Percentiles rank a stretch among this genome's conserved stretches.
Evolutionary conservation across 2,113 vertebrate species (phyloP).

Genomic region (Vulpes lagopus): DNA sequence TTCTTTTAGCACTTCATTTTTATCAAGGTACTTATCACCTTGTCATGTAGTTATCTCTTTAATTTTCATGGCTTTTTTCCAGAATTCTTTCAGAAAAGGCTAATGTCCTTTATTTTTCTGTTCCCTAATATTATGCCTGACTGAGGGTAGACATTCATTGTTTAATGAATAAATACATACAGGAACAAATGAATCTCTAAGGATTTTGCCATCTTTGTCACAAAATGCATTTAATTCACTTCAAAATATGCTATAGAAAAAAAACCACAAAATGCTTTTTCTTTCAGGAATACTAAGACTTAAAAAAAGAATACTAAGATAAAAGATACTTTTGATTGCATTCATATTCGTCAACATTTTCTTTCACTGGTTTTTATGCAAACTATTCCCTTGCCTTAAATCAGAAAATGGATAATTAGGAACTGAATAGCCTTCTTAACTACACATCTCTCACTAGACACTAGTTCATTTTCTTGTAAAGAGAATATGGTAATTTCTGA

Average conservation of each 20-base stretch:
- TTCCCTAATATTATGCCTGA: neutral
- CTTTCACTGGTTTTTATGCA: slow-evolving; percentile 55
- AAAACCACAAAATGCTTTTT: neutral
- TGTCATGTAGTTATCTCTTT: neutral
- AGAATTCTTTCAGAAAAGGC: slow-evolving; percentile 31
- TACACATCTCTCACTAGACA: slow-evolving; percentile 47
- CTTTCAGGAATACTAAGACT: neutral
- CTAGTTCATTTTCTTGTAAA: slow-evolving; percentile 61
- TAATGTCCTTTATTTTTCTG: neutral
- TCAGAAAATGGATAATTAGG: slow-evolving; percentile 58
- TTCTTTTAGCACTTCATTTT: neutral
- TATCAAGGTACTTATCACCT: neutral
- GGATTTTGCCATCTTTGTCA: neutral
- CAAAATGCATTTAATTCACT: neutral
- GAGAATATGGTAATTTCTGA: slow-evolving; percentile 55
- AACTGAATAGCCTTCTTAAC: slow-evolving; percentile 28
- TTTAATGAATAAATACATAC: neutral
- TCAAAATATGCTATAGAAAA: slow-evolving; percentile 3
- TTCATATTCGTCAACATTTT: slow-evolving; percentile 23
- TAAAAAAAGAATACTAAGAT: neutral
- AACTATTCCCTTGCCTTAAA: slow-evolving; percentile 28
- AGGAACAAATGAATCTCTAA: neutral
- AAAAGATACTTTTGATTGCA: slow-evolving; percentile 18
- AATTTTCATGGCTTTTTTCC: neutral
- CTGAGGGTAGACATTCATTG: neutral